Evolutionary conservation across 1,140 invertebrate genomes (phyloP).

Genomic region (Brachionus asplanchnoidis): DNA sequence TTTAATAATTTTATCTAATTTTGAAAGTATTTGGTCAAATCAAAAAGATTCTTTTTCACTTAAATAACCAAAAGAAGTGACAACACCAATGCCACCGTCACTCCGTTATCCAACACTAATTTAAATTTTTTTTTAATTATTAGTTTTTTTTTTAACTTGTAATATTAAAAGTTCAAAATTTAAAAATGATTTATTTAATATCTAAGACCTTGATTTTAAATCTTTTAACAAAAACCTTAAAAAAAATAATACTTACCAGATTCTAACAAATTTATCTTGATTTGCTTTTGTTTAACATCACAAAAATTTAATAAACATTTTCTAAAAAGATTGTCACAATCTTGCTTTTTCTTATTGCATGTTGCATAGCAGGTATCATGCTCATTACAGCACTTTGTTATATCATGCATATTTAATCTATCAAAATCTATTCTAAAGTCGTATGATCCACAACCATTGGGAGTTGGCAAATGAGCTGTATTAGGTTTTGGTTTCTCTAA

Average conservation of each 20-base stretch:
- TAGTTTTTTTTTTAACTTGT: too few species aligned
- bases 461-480: not conserved
- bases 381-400: slow-evolving; percentile 17
- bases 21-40: too few species aligned
- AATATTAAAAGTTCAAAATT: too few species aligned
- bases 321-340: slow-evolving; percentile 22
- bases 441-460: slow-evolving; percentile 36
- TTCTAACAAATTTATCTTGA: not conserved
- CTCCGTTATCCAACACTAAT: too few species aligned
- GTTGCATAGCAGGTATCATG: slow-evolving; percentile 38
- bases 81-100: too few species aligned
- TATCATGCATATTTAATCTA: slow-evolving; percentile 7
- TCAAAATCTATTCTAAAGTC: slow-evolving; percentile 28
- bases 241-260: not conserved
- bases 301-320: not conserved
- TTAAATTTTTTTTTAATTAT: too few species aligned
- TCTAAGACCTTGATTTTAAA: not conserved
- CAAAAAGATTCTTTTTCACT: too few species aligned
- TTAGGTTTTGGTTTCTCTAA: not conserved
- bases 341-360: slow-evolving; percentile 9
- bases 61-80: too few species aligned
- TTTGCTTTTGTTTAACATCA: not conserved
- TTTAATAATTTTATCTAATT: too few species aligned
- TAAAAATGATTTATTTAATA: too few species aligned
- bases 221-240: too few species aligned